Evolutionary conservation across 1,140 invertebrate species (phyloP), one percentile per base, ranked within the genome.

Genomic region (Drosophila nigrodunni): DNA sequence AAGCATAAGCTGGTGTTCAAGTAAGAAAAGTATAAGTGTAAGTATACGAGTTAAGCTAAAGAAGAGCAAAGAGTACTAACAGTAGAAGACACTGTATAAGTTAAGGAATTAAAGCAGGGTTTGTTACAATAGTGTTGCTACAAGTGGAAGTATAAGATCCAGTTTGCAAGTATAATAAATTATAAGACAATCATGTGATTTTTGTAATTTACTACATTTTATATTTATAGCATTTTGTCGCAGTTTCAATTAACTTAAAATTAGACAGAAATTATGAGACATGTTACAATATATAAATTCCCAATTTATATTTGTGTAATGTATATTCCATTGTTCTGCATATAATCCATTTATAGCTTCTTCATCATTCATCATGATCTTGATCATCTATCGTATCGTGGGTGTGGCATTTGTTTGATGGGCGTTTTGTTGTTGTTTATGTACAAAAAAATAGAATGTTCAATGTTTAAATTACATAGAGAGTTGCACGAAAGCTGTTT

Each of bases 211-310:
- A 83, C 85, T 89, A 89, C 75, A 83, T 83, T 89, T 78, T 82
- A 78, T 89, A 88, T 89, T 87, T 87, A 87, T 87, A 88, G 83
- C 83, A 88, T 82, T 77, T 78, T 88, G 79, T 88, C 83, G 83
- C 83, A 79, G 82, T 82, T 74, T 81, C 79, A 82, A 78, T 80
- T 73, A 58, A 78, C 86, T 85, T 89, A 89, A 78, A 54, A 76
- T 78, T 88, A 87, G 37, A 57, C 62, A 72, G 73, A 76, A 73
- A 61, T 77, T 52, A 83, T 74, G 73, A 87, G 74, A 85, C 47
- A 79, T 87, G 80, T 82, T 82, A 87, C 81, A 80, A 77, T 66
- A 80, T 78, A 76, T 80, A 70, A 85, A 85, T 85, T 77, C 68
- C 46, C 46, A 62, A 76, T 85, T 76, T 77, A 78, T 80, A 77